Evolutionary conservation across 2,888 invertebrate genomes (phyloP).

Genomic region (Ectropis crepuscularia): DNA sequence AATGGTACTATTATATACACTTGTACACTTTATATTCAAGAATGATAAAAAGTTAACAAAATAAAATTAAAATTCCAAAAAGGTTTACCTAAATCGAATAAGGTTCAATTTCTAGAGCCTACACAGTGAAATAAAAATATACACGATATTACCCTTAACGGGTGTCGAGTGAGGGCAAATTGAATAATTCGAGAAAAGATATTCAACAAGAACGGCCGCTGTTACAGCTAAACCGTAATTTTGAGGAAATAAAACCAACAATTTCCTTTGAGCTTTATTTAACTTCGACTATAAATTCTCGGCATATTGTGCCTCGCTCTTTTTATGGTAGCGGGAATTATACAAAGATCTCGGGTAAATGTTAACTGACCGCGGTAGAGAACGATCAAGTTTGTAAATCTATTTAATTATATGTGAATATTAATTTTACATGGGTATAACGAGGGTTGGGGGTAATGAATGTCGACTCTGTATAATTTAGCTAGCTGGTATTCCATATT

Average conservation of each 20-base stretch:
- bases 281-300: conserved; percentile 54
- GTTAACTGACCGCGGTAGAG: conserved; percentile 28
- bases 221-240: conserved; percentile 59
- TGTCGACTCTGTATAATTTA: background rate
- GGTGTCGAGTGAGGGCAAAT: conserved; percentile 48
- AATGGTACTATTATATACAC: no score
- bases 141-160: conserved; percentile 35
- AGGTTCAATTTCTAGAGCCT: conserved; percentile 1
- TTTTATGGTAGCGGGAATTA: conserved; percentile 41
- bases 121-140: conserved; percentile 26
- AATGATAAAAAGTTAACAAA: no score
- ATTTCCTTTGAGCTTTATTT: conserved; percentile 56
- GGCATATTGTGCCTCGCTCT: conserved; percentile 44
- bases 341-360: conserved; percentile 29
- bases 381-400: conserved; percentile 19
- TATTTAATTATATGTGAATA: conserved; percentile 22
- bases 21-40: no score
- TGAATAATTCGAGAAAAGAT: conserved; percentile 62
- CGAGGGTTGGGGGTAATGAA: background rate
- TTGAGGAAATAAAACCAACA: conserved; percentile 60
- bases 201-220: conserved; percentile 52
- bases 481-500: background rate
- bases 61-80: no score
- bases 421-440: conserved; percentile 13
- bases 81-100: background rate